These are phyloP conservation scores for Lithosia quadra DNA, from an alignment of 2,888 invertebrate genomes.

Conservation along the genomic window DNA sequence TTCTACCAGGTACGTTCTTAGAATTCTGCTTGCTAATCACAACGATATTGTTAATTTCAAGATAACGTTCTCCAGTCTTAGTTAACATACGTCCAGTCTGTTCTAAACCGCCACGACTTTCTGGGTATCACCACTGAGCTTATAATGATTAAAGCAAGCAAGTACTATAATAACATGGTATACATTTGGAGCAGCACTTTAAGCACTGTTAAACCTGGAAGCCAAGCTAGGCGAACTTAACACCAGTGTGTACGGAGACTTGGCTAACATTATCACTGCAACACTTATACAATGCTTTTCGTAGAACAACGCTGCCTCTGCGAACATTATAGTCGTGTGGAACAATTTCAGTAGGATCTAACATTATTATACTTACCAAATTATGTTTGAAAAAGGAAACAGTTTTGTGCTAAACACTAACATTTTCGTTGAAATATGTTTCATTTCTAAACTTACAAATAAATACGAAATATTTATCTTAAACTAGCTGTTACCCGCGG, in stretches of 20 bases:
- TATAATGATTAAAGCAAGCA: no score
- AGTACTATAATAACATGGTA: neutral
- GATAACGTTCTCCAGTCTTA: neutral
- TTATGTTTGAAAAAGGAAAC: neutral
- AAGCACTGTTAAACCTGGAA: neutral
- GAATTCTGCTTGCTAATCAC: neutral
- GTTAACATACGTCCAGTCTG: neutral
- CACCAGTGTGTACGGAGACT: constrained; percentile 22
- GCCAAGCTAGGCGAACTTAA: neutral
- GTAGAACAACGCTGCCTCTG: constrained; percentile 9
- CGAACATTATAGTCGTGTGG: neutral
- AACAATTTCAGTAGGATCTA: no score
- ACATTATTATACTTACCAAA: no score
- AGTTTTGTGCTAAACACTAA: no score
- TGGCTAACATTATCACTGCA: constrained; percentile 34
- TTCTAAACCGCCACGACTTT: neutral
- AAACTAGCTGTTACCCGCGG: no score
- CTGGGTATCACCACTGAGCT: neutral
- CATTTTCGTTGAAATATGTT: no score
- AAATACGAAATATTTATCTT: no score
- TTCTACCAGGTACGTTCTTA: neutral
- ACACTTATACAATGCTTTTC: constrained; percentile 30
- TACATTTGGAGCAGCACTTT: neutral
- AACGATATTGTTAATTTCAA: neutral
- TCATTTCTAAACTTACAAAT: no score